Base-by-base conservation (phyloP, 1,140 invertebrate genomes). In the Heliconius melpomene region DNA sequence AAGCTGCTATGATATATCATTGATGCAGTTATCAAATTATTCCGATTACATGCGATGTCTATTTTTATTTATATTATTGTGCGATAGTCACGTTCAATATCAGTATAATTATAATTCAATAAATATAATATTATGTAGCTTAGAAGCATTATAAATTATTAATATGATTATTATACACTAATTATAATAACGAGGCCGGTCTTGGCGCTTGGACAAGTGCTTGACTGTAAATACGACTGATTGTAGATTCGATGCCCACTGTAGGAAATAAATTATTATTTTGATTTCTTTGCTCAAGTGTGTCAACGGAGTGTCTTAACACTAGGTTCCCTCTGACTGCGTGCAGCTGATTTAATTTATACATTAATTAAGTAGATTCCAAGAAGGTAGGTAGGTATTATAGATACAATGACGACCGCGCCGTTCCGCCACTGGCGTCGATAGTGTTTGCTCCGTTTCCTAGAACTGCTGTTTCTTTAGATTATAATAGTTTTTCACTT, bases 401-500 rank as follows among this genome's bases (percentile, higher is more conserved):
- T 81, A 77, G 75, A 79, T 82, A 85, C 82, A 83, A 82, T 87
- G 85, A 85, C 86, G 86, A 85, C 84, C 84, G 80, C 86, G 83
- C 54, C 87, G 88, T 87, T 89, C 82, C 86, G 86, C 86, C 72
- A 73, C 72, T 75, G 79, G 82, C 83, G 84, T 79, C 84, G 85
- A 84, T 83, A 87, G 80, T 82, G 40, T 66, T 75, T 85, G 88
- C 84, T 87, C 89, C 81, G 86, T 89, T 90, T 90, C 84, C 84
- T 83, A 46, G 76, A 50, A 76, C 89, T 90, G 84, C 86, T 88
- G 88, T 86, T 72, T 77, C 84, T 80, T n/a, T 83, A 86, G 74
- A 83, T 75, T 74, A 87, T 83, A 86, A 88, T 86, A 82, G 85
- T 88, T 87, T 87, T 85, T 88, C 84, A 85, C 86, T 89, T 89